Evolutionary conservation across 2,888 invertebrate species (phyloP).

Genomic region (Timema cristinae): DNA sequence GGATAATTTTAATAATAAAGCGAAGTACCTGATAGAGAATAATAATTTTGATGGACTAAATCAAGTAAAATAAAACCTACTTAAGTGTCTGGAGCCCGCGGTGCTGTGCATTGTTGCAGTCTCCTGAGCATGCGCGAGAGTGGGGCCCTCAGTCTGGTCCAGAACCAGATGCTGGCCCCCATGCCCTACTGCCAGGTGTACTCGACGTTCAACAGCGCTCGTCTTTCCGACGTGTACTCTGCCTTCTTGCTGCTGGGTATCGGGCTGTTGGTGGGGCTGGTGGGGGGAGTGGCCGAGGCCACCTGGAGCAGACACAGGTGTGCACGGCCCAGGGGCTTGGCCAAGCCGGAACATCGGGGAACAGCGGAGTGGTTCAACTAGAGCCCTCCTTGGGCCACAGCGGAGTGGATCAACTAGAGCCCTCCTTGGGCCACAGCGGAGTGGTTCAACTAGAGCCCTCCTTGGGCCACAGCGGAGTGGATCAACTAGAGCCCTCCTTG

Average conservation of each 20-base stretch:
- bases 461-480: neutral
- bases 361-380: neutral
- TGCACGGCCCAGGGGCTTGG: neutral
- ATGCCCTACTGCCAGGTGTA: slow-evolving; percentile 55
- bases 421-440: neutral
- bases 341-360: slow-evolving; percentile 4
- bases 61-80: neutral
- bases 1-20: too few species aligned
- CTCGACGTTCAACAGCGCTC: slow-evolving; percentile 55
- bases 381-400: too few species aligned
- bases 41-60: neutral
- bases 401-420: too few species aligned
- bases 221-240: slow-evolving; percentile 56
- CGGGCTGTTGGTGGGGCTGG: slow-evolving; percentile 44
- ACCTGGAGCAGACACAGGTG: slow-evolving; percentile 21
- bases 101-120: slow-evolving; percentile 37
- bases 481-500: too few species aligned
- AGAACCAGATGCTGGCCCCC: slow-evolving; percentile 43
- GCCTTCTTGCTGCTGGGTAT: slow-evolving; percentile 49
- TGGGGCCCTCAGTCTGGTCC: slow-evolving; percentile 42
- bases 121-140: slow-evolving; percentile 44
- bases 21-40: neutral
- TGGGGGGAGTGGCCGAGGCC: slow-evolving; percentile 21
- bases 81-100: neutral
- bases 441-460: neutral